Evolutionary conservation across 2,113 vertebrate genomes (phyloP).

Genomic region (Lamprotornis superbus): DNA sequence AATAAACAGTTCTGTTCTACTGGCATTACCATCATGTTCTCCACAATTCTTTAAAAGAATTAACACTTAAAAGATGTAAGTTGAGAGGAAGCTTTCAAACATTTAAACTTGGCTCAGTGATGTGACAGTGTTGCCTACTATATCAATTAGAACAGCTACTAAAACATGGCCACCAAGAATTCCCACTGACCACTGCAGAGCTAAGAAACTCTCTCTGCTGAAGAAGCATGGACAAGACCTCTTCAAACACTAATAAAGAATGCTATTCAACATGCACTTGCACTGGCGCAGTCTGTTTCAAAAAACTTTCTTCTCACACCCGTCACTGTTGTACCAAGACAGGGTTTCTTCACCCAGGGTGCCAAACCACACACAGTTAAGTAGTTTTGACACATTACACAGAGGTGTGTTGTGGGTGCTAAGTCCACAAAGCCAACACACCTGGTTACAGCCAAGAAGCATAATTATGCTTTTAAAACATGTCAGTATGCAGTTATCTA

Average conservation of each 20-base stretch:
- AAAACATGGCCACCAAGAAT: neutral
- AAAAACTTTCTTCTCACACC: neutral
- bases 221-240: neutral
- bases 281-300: neutral
- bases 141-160: neutral
- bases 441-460: neutral
- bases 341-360: neutral
- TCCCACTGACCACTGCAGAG: neutral
- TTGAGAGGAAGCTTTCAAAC: neutral
- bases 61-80: neutral
- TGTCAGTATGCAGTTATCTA: neutral
- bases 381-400: fast-evolving
- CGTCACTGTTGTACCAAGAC: neutral
- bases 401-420: neutral
- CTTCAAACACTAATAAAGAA: neutral
- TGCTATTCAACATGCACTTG: neutral
- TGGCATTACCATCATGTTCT: neutral
- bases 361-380: neutral
- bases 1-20: neutral
- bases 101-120: neutral
- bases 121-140: neutral
- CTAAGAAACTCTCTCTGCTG: neutral
- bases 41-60: neutral
- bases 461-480: neutral
- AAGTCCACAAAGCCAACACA: neutral